Base-by-base conservation (phyloP, 2,113 vertebrate genomes). In the Microtus oregoni region DNA sequence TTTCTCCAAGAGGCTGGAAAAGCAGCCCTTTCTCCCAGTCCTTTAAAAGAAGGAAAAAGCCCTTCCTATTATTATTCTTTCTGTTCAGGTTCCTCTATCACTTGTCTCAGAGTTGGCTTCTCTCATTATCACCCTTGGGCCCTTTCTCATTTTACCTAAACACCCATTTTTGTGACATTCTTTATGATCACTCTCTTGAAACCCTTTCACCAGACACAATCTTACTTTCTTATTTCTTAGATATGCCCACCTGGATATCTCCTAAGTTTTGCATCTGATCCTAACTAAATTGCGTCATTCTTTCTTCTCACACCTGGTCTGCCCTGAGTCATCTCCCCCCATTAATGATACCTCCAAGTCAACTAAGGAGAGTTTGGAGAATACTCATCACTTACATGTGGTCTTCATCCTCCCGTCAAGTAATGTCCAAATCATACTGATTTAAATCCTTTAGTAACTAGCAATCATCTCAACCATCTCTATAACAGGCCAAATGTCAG, bases 41-140 rank as follows among this genome's bases (percentile, higher is more conserved):
- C n/a, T 95, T 65, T 70, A 91, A 85, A 26, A 26, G 24, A 61
- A 41, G 58, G 50, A 94, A 92, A 89, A 94, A 86, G 28, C 52
- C 52, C 30, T 89, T 95, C 12, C 91, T 41, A 47, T 72, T 75
- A 68, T 22, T 83, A 10, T 63, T 90, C 7, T 68, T 91, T 67
- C 65, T 78, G 26, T 22, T 91, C 24, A 68, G 28, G 26, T 67
- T 88, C 61, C 24, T 83, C 38, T 52, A 30, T 82, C 32, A 72
- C 32, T 92, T 24, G 70, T 44, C 35, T 58, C 79, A 72, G 65
- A 86, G 26, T 10, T 67, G 38, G 28, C 65, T 32, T 73, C 91
- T 86, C 55, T 89, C 41, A 50, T 20, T 22, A 38, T 24, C 20
- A 79, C 26, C 17, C 52, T 72, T 30, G 14, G 61, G 28, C 22